Percentiles rank a stretch among this genome's conserved stretches.
phyloP scores from a whole-genome alignment of 53 echinoderm and acorn worm genomes.

The Mesocentrotus franciscanus region DNA sequence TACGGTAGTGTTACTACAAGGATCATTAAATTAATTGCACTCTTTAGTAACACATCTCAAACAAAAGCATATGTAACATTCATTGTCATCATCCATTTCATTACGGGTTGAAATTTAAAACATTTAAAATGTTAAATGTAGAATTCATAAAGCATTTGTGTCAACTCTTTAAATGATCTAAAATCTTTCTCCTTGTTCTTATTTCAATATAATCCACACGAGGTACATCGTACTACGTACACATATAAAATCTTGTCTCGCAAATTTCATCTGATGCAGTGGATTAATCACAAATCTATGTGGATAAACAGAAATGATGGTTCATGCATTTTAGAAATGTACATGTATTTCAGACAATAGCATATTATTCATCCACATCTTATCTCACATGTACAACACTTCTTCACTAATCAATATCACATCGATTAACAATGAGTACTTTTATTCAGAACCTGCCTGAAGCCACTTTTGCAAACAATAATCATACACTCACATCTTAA shows the following conservation, averaged over 20 bases:
- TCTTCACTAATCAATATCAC: not conserved
- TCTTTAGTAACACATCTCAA: not conserved
- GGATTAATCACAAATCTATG: not conserved
- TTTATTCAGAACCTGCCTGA: constrained; percentile 60
- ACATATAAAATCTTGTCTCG: not conserved
- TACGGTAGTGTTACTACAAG: not conserved
- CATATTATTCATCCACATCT: not conserved
- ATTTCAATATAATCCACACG: not conserved
- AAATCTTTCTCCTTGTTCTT: not conserved
- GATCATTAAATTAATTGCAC: not conserved
- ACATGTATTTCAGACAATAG: not conserved
- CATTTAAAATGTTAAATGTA: no score
- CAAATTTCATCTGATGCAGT: not conserved
- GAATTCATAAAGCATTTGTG: not conserved
- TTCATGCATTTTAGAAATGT: constrained; percentile 7
- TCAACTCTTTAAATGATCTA: not conserved
- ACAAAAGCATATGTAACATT: not conserved
- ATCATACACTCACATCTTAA: not conserved
- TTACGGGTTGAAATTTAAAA: not conserved
- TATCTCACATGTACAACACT: not conserved
- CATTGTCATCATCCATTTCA: not conserved
- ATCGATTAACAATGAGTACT: constrained; percentile 29
- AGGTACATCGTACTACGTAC: not conserved
- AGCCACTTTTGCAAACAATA: not conserved
- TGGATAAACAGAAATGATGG: not conserved